Evolutionary conservation across 2,797 vertebrate genomes (phyloP), one percentile per base, ranked within the genome.

Genomic region (Denticeps clupeoides): DNA sequence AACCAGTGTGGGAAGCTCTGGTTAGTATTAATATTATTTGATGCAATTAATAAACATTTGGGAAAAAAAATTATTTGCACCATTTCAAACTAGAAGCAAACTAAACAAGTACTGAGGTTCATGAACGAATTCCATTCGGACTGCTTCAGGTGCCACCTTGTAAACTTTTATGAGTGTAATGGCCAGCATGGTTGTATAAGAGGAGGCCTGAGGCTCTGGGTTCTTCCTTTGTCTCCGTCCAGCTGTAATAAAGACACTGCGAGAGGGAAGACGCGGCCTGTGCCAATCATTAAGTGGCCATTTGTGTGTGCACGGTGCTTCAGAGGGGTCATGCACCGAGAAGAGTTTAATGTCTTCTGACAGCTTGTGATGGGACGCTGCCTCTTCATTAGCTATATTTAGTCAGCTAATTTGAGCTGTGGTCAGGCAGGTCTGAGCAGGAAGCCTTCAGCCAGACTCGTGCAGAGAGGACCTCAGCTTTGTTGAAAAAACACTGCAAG

Each of bases 311-410:
- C 49, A 47, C 47, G 54, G 59, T 58, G 49, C 45, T 64, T 49
- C 35, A 10, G 50, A 53, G 53, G 60, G 59, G 62, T 68, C 59
- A 63, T 53, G 47, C 45, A 11, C 23, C 41, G 41, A 12, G 28
- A 15, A 18, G 35, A 67, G 50, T 58, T 35, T 62, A 70, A 74
- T 63, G 38, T 63, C 47, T 60, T 65, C 54, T 58, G 60, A 65
- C 70, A 73, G 69, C 69, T 73, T 56, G 66, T 67, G 65, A 65
- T 64, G 66, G 62, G 56, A 11, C 32, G 44, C 33, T 12, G 60
- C 60, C 66, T 69, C 56, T 53, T 65, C 51, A 60, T 73, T 60
- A 68, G 53, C 50, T 56, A 52, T 54, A 54, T 58, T 53, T 59
- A 60, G 59, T 63, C 44, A 59, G 61, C 51, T 41, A 46, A 51